Percentiles rank a stretch among this genome's conserved stretches.
These are phyloP conservation scores for Gallinago nigripennis DNA, from an alignment of 2,797 vertebrate species.

Conservation along the genomic window DNA sequence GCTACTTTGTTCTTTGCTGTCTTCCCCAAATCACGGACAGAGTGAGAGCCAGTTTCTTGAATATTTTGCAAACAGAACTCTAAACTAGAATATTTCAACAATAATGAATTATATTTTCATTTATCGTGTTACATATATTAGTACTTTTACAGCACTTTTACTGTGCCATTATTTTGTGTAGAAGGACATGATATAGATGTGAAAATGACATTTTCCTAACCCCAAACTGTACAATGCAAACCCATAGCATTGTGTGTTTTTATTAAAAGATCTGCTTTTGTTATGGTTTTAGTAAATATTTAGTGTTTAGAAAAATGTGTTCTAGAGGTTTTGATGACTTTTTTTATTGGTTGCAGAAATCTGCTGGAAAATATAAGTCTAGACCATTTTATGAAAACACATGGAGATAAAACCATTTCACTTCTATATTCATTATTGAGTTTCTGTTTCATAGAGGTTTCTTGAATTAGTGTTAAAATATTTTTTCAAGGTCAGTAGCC, in stretches of 20 bases:
- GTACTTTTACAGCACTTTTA: neutral
- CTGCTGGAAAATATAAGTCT: neutral
- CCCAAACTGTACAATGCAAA: neutral
- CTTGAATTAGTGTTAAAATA: neutral
- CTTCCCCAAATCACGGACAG: neutral
- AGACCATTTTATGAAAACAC: neutral
- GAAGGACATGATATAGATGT: neutral
- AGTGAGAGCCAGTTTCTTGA: neutral
- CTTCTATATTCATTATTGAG: neutral
- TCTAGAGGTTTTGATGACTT: neutral
- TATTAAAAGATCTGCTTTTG: neutral
- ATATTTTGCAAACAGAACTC: neutral
- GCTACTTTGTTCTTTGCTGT: neutral
- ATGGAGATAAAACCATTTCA: neutral
- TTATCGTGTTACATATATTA: neutral
- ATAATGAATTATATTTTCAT: neutral
- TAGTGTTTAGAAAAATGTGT: neutral
- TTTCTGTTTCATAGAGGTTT: neutral
- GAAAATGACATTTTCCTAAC: neutral
- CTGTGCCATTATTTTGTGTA: neutral
- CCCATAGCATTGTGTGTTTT: neutral
- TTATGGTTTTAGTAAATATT: neutral
- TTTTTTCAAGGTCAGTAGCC: neutral
- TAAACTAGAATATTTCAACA: neutral
- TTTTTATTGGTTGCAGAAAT: neutral